These are phyloP conservation scores for Tor tambroides DNA, from an alignment of 2,113 vertebrate species.

Conservation along the genomic window DNA sequence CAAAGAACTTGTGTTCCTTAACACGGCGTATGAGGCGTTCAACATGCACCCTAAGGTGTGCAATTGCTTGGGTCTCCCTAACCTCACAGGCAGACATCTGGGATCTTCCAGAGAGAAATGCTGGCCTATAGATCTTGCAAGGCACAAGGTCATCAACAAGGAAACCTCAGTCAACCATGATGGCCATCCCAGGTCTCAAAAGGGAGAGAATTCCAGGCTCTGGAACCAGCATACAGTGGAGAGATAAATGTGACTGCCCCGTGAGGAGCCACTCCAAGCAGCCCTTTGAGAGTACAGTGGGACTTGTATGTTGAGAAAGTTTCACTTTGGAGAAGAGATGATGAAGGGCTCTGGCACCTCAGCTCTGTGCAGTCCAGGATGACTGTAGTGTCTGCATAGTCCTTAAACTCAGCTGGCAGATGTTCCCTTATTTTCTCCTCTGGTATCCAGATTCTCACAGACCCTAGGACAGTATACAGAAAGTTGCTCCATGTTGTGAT, in stretches of 20 bases:
- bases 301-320: slow-evolving; percentile 27
- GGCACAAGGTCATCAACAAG: slow-evolving; percentile 32
- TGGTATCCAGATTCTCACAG: neutral
- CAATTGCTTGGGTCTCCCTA: slow-evolving; percentile 15
- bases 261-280: slow-evolving; percentile 36
- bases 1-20: too few species aligned
- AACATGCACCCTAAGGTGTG: too few species aligned
- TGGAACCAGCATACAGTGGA: slow-evolving; percentile 22
- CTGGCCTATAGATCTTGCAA: slow-evolving; percentile 37
- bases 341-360: neutral
- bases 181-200: slow-evolving; percentile 21
- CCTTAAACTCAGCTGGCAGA: neutral
- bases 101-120: slow-evolving; percentile 21
- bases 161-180: slow-evolving; percentile 32
- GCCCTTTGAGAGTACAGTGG: slow-evolving; percentile 28
- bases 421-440: neutral
- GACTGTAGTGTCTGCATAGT: too few species aligned
- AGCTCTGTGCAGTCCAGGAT: too few species aligned
- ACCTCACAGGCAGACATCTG: slow-evolving; percentile 39
- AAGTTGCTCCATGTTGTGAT: neutral
- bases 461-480: neutral
- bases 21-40: too few species aligned
- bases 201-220: slow-evolving; percentile 27
- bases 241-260: slow-evolving; percentile 42
- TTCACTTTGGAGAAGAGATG: slow-evolving; percentile 32